phyloP scores from a whole-genome alignment of 2,113 vertebrate genomes.

The Catagonus wagneri region DNA sequence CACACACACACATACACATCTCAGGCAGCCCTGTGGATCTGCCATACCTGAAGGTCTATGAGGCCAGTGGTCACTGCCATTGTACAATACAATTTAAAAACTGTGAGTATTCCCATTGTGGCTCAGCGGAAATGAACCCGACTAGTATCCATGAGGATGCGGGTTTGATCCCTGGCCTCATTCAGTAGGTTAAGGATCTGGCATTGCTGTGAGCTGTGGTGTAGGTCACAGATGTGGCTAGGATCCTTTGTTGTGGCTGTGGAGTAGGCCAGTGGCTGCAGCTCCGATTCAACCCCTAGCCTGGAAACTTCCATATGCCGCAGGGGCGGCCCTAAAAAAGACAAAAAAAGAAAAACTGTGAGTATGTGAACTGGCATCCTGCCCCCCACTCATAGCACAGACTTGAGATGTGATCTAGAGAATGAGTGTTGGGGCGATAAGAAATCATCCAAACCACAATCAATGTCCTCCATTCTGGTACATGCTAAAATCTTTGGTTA shows the following conservation, averaged over 20 bases:
- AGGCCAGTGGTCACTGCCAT: background rate
- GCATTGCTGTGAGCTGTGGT: no score
- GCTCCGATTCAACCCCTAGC: no score
- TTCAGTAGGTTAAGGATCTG: no score
- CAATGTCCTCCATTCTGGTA: background rate
- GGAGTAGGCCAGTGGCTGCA: no score
- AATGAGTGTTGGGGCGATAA: background rate
- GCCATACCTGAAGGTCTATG: background rate
- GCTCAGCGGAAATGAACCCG: no score
- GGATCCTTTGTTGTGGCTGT: no score
- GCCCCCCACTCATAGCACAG: background rate
- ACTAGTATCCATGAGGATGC: no score
- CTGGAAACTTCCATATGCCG: no score
- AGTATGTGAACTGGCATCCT: background rate
- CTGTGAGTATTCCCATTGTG: background rate
- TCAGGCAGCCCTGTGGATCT: background rate
- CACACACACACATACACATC: no score
- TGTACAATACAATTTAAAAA: background rate
- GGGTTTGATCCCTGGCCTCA: no score
- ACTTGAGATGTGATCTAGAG: background rate
- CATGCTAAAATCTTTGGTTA: slow-evolving; percentile 60
- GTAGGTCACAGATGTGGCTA: no score
- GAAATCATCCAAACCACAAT: background rate
- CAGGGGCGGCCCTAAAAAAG: no score
- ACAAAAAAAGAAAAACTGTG: background rate